A percentile compares a stretch with the other conserved stretches of the same genome.
phyloP scores from a whole-genome alignment of 2,113 vertebrate species.

The Ptilonorhynchus violaceus region DNA sequence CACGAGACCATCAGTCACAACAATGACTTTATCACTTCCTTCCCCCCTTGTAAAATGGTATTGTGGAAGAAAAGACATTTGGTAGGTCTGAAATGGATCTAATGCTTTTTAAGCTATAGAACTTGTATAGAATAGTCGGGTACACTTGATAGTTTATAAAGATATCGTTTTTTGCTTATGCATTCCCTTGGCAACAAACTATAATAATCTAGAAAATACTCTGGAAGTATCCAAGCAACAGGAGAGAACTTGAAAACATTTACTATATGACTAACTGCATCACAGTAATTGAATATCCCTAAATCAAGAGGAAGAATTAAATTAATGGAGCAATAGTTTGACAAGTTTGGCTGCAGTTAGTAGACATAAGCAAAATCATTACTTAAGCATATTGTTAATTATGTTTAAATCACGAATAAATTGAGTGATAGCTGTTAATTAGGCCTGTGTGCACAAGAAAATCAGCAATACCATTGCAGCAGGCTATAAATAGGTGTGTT shows the following conservation, averaged over 20 bases:
- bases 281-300: constrained; percentile 44
- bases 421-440: constrained; percentile 56
- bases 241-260: constrained; percentile 32
- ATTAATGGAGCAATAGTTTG: constrained; percentile 62
- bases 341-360: constrained; percentile 40
- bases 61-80: not conserved
- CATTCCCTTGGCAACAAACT: not conserved
- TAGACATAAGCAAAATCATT: constrained; percentile 46
- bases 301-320: constrained; percentile 53
- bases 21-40: not conserved
- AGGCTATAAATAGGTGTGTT: not conserved
- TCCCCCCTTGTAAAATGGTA: not conserved
- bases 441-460: constrained; percentile 22
- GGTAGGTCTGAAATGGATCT: not conserved
- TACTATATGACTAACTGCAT: constrained; percentile 44
- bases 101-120: not conserved
- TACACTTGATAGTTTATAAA: not conserved
- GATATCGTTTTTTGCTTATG: not conserved
- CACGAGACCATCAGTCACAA: not conserved
- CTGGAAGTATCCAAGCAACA: constrained; percentile 36
- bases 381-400: constrained; percentile 56
- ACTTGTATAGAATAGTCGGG: not conserved
- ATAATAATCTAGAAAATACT: constrained; percentile 36
- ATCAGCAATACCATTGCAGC: not conserved
- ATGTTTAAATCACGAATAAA: constrained; percentile 59